Conservation (phyloP, 2,888 invertebrate species). For the Amiota mariae region DNA sequence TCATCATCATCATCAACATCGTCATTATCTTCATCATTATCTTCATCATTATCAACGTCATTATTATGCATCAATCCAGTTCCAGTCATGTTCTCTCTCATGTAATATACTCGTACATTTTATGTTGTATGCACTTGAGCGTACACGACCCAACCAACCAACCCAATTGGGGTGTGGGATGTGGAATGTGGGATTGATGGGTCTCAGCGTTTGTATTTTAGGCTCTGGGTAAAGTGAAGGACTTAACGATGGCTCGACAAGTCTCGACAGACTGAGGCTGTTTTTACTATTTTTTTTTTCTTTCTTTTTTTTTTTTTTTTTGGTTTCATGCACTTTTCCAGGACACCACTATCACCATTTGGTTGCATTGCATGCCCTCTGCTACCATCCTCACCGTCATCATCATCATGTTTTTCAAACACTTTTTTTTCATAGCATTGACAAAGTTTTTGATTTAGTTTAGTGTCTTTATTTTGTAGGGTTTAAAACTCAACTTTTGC, state of each 20-base stretch:
- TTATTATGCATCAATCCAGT: too few species aligned
- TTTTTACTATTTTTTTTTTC: not conserved
- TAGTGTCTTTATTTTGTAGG: not conserved
- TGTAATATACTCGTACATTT: constrained; percentile 24
- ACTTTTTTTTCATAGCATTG: constrained; percentile 20
- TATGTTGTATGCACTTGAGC: constrained; percentile 11
- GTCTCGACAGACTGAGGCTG: constrained; percentile 1
- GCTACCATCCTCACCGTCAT: not conserved
- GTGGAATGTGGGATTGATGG: not conserved
- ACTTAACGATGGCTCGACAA: not conserved
- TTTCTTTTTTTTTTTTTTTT: not conserved
- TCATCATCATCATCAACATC: too few species aligned
- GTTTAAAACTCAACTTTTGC: constrained; percentile 17
- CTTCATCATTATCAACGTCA: too few species aligned
- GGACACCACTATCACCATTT: not conserved
- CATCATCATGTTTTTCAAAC: too few species aligned
- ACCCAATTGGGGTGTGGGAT: not conserved
- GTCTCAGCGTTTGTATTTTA: not conserved
- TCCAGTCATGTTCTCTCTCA: not conserved
- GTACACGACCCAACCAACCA: not conserved
- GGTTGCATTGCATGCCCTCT: not conserved
- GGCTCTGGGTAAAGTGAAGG: not conserved
- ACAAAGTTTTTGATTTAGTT: constrained; percentile 35
- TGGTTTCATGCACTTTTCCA: not conserved
- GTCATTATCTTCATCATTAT: too few species aligned